These are phyloP conservation scores for Rhynchomys soricoides DNA, from an alignment of 2,113 vertebrate species.

Conservation along the genomic window DNA sequence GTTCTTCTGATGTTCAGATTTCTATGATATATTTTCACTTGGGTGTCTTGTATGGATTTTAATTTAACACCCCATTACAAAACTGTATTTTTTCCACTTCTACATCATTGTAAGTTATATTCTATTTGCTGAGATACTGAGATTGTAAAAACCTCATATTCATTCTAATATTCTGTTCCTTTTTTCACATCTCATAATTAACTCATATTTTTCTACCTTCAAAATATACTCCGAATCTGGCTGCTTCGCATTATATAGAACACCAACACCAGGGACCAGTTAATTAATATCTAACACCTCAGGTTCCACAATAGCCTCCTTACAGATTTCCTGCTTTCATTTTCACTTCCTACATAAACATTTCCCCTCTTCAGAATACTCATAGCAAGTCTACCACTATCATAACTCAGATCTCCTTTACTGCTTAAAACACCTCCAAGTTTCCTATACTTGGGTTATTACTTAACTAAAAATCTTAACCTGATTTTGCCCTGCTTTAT, in stretches of 20 bases:
- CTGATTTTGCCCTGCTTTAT: background rate
- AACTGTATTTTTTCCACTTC: background rate
- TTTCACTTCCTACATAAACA: background rate
- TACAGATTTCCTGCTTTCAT: background rate
- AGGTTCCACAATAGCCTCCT: background rate
- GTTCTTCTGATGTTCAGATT: background rate
- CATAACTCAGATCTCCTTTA: background rate
- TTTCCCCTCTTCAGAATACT: background rate
- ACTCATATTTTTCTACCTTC: background rate
- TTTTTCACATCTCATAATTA: background rate
- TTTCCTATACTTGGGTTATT: background rate
- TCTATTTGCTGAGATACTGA: background rate
- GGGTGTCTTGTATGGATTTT: background rate
- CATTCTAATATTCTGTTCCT: background rate
- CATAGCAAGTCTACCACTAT: background rate
- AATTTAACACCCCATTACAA: background rate
- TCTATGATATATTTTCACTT: constrained; percentile 22
- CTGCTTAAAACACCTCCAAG: background rate
- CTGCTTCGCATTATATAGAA: background rate
- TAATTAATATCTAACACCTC: background rate
- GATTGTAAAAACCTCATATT: background rate
- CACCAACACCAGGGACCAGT: background rate
- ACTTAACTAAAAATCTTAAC: background rate
- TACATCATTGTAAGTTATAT: background rate
- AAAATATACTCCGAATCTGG: background rate